Evolutionary conservation across 2,888 invertebrate genomes (phyloP), one percentile per base, ranked within the genome.

Genomic region (Tricholauxania praeusta): DNA sequence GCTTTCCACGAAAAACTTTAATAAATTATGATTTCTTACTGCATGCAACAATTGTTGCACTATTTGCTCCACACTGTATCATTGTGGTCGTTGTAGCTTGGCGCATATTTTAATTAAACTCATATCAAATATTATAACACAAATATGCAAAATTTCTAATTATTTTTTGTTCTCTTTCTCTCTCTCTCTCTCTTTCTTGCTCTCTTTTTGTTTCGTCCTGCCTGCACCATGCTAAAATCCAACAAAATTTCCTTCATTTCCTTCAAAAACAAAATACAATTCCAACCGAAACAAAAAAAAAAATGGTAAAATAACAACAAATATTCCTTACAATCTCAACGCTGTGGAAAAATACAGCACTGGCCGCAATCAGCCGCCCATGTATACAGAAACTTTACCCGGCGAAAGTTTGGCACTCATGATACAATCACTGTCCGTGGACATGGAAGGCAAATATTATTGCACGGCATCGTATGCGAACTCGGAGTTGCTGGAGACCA

Each of bases 381-480:
- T 93, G 89, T 92, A 92, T 86, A 92, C 93, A 72, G 93, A 93
- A 82, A 88, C 89, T 74, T 87, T 91, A 85, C 89, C 90, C 70
- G 90, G 90, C 55, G 92, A 92, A 82, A 91, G 91, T 78, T 89
- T 93, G 79, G 90, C 92, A 72, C 90, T 96, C 74, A 92, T 94
- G 85, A 94, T 96, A 84, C 90, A 92, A 66, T 91, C 92, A 52
- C 89, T 96, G 79, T 90, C 91, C 55, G 92, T 93, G 77, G 90
- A 92, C 72, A 93, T 96, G 89, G 93, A 92, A 52, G 96, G 96
- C 73, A 91, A 89, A 79, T 96, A 96, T 88, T 93, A 92, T 75
- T 96, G 96, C 84, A 90, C 90, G 47, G 95, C 94, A n/a, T 92
- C 90, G 74, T 96, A 95, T 87, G 93, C 94, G 74, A 90, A 89